Evolutionary conservation across 2,797 vertebrate species (phyloP), one percentile per base, ranked within the genome.

Genomic region (Enteromius trimaculatus): DNA sequence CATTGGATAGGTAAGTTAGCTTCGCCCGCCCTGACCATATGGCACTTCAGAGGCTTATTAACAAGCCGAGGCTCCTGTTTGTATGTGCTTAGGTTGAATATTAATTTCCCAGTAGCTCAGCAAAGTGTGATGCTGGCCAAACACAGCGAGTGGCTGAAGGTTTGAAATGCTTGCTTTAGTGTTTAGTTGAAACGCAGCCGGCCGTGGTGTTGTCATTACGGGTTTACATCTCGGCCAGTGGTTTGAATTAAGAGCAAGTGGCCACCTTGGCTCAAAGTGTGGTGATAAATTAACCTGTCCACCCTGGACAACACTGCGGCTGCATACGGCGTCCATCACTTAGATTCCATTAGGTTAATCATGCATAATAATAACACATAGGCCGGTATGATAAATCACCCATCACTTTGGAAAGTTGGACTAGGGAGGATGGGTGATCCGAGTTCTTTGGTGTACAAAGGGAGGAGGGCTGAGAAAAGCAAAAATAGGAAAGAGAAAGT

Each of bases 301-400:
- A 89, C 84, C 86, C 87, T 82, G 91, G 86, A 87, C 71, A 88
- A 86, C 75, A 88, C 89, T 86, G 85, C 65, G 31, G 47, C 81
- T 89, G 84, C 90, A 90, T 88, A 92, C 81, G 83, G 88, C 66
- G 81, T 34, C 89, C 72, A 85, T 91, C 92, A 90, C 92, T 92
- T 90, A 85, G 81, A 90, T 85, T 92, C 88, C 91, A 94, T 94
- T 93, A 93, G 88, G 90, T 90, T 92, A 93, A 94, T 93, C 90
- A 89, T 83, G 86, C 87, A 87, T 86, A 89, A 89, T 86, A 89
- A 89, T 79, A 87, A 85, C 72, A 84, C 66, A 77, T 64, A 83
- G 83, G 34, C 77, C 62, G 13, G 26, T 77, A 68, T 74, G 86
- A 87, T 87, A 80, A 88, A 88, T 88, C 84, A 80, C 75, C 76